These are phyloP conservation scores for Scomber colias DNA, from an alignment of 2,113 vertebrate species.

Conservation along the genomic window DNA sequence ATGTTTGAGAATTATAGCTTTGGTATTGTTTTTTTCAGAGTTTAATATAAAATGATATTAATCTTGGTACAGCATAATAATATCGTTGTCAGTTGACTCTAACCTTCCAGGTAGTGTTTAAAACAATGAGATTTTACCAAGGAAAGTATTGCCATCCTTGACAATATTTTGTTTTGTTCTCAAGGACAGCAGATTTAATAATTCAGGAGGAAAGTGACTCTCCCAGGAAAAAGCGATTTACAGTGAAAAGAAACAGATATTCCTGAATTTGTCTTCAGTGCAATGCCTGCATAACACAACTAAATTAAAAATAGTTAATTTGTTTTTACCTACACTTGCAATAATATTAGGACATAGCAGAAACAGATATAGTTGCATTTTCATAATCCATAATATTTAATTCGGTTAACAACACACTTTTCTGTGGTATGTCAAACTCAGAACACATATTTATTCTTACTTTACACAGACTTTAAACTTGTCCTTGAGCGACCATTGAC, in stretches of 20 bases:
- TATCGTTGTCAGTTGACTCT: constrained; percentile 14
- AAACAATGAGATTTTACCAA: constrained; percentile 34
- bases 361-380: constrained; percentile 26
- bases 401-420: too few species aligned
- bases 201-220: constrained; percentile 60
- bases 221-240: constrained; percentile 53
- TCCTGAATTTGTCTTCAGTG: constrained; percentile 34
- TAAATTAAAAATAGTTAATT: constrained; percentile 13
- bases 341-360: constrained; percentile 39
- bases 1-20: constrained; percentile 2
- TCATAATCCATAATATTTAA: constrained; percentile 59
- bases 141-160: constrained; percentile 54
- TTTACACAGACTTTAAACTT: constrained; percentile 4
- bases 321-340: constrained; percentile 12
- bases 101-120: constrained; percentile 37
- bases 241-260: constrained; percentile 43
- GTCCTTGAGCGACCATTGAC: constrained; percentile 39
- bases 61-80: constrained; percentile 10
- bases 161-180: constrained; percentile 63
- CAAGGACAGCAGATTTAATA: constrained; percentile 75
- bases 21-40: constrained; percentile 1
- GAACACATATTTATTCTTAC: too few species aligned
- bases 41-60: constrained; percentile 28
- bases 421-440: too few species aligned
- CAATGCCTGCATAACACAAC: constrained; percentile 25